Evolutionary conservation across 2,113 vertebrate species (phyloP), one percentile per base, ranked within the genome.

Genomic region (Corydoras sp.): DNA sequence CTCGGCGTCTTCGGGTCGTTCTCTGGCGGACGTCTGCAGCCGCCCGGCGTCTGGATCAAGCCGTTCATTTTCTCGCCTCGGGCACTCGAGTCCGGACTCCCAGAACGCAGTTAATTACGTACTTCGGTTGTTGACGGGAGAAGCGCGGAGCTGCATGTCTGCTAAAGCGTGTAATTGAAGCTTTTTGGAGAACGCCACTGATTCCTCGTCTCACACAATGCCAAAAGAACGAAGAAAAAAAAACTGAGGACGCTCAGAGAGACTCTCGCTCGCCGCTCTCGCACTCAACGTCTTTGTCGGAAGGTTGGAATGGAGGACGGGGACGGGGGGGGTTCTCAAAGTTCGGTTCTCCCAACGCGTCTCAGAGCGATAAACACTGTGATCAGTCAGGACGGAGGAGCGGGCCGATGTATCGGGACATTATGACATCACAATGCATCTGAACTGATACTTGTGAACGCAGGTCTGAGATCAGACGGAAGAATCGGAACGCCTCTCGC

Each of bases 131-230:
- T 77, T 73, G 56, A 77, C 62, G 32, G 35, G 62, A 69, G 51
- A 65, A 31, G 60, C 69, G 50, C 18, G 60, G 63, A 69, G 73
- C 56, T 59, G 32, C 48, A 69, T 61, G 60, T 73, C 58, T 73
- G 69, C 61, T 32, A 65, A 69, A 65, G 76, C 76, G 65, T 73
- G 76, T 73, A 77, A 77, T 77, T 73, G 66, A 35, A 69, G 29
- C 56, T 56, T 67, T 77, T 18, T 53, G 58, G 76, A 68, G 18
- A 12, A 60, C 51, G 58, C 35, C 31, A 48, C 54, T 55, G 53
- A 31, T 32, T 64, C 58, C 65, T 64, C 24, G 12, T 43, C 51
- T 71, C 55, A 48, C 6, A 58, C 43, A 63, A 29, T n/a, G 31
- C 15, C 18, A 11, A 61, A 59, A 24, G 18, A 24, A 24, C 18